Evolutionary conservation across 2,113 vertebrate genomes (phyloP), one percentile per base, ranked within the genome.

Genomic region (Scopus umbretta): DNA sequence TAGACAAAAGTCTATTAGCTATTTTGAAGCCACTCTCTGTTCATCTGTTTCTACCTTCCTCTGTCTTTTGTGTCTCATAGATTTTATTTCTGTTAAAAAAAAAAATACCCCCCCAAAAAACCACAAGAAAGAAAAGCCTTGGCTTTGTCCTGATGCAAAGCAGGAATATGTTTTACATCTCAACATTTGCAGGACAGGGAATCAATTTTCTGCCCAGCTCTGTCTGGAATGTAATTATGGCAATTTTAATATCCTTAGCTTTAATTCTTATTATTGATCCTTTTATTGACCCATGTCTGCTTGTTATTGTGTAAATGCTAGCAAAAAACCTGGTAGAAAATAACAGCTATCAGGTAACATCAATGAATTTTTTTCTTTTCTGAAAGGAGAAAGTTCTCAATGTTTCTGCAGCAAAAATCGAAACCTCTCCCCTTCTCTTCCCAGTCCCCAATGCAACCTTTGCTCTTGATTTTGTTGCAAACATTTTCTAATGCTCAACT

Each of bases 231-330:
- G n/a, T 72, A 95, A 91, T 94, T 81, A 91, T 58, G 29, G 40
- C 25, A 84, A 91, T 93, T 91, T 96, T 84, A 75, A 93, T 92
- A 89, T 86, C 43, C 40, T 95, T 76, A 90, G 21, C 13, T 76
- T 94, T 86, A 86, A 91, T 86, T 84, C 38, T 86, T 88, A 62
- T 83, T 95, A 93, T 95, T 72, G 92, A 92, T 94, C 45, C 13
- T 71, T 22, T 81, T 94, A 96, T 94, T 92, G 83, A 96, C 25
- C n/a, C 14, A 15, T 61, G 80, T 52, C 67, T 90, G 13, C 26
- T 74, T 86, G 45, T 63, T 83, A 40, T 30, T 86, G 16, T 80
- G 25, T 67, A 90, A 90, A 74, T 3, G 4, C 13, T 59, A 47
- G 11, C 29, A 95, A 88, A 76, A 45, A 80, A 80, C n/a, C 20